These are phyloP conservation scores for Ceuthmochares aereus DNA, from an alignment of 2,113 vertebrate species.

Conservation along the genomic window DNA sequence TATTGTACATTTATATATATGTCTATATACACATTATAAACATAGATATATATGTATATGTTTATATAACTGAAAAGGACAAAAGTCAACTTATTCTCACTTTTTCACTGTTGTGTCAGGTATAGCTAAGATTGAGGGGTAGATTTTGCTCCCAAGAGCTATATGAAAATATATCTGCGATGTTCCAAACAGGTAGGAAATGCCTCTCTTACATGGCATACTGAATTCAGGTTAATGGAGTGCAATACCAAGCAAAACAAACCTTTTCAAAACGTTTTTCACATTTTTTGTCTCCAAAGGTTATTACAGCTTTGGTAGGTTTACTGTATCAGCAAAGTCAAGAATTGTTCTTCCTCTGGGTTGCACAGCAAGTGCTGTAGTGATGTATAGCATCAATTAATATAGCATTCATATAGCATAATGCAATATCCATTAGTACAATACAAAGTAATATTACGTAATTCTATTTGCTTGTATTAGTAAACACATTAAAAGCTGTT, in stretches of 20 bases:
- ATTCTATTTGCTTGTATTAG: slow-evolving; percentile 75
- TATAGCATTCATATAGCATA: slow-evolving; percentile 56
- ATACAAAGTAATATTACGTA: slow-evolving; percentile 73
- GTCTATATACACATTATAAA: background rate
- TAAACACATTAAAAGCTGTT: slow-evolving; percentile 81
- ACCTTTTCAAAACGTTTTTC: background rate
- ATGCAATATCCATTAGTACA: slow-evolving; percentile 71
- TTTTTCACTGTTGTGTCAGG: background rate
- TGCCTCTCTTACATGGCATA: rapidly evolving
- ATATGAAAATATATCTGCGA: background rate
- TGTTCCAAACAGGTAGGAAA: background rate
- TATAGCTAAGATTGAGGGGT: background rate
- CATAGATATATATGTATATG: no score
- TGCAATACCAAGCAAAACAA: background rate
- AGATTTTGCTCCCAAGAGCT: background rate
- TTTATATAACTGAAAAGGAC: background rate
- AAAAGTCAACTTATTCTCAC: background rate
- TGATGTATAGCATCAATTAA: slow-evolving; percentile 58
- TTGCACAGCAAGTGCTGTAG: slow-evolving; percentile 45
- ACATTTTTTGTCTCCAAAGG: background rate
- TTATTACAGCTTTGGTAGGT: background rate
- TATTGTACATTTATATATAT: background rate
- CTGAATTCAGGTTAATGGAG: background rate
- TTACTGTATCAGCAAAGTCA: background rate
- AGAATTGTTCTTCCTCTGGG: slow-evolving; percentile 1